These are phyloP conservation scores for Bemisia tabaci DNA, from an alignment of 1,140 invertebrate species.

Conservation along the genomic window DNA sequence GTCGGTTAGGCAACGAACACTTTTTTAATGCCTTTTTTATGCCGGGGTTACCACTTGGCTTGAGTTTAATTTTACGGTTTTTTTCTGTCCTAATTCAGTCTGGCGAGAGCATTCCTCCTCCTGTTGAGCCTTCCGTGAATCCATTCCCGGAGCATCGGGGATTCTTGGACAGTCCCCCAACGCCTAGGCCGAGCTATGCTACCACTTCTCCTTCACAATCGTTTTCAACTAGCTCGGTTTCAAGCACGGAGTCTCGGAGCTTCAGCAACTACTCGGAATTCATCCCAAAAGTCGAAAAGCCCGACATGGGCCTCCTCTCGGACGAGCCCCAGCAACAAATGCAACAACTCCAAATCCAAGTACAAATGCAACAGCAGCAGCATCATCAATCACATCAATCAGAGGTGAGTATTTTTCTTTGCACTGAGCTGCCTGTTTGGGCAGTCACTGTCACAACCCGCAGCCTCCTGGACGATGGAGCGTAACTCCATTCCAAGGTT, in stretches of 20 bases:
- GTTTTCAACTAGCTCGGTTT: neutral
- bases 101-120: constrained; percentile 32
- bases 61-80: too few relatives aligned
- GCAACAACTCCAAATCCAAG: constrained; percentile 53
- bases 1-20: neutral
- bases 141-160: constrained; percentile 48
- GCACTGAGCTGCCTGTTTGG: too few relatives aligned
- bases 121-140: constrained; percentile 49
- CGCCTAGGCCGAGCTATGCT: neutral
- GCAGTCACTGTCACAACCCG: too few relatives aligned
- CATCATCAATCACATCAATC: constrained; percentile 8
- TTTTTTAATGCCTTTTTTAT: neutral
- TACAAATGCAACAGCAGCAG: constrained; percentile 35
- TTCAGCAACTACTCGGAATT: neutral
- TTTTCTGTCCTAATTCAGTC: constrained; percentile 14
- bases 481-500: too few relatives aligned
- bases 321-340: constrained; percentile 36
- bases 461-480: too few relatives aligned
- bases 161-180: constrained; percentile 1
- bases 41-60: neutral
- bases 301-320: neutral
- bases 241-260: neutral
- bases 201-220: neutral
- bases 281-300: neutral
- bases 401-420: neutral